phyloP scores from a whole-genome alignment of 2,797 vertebrate species.

The Acestrorhynchus altus region DNA sequence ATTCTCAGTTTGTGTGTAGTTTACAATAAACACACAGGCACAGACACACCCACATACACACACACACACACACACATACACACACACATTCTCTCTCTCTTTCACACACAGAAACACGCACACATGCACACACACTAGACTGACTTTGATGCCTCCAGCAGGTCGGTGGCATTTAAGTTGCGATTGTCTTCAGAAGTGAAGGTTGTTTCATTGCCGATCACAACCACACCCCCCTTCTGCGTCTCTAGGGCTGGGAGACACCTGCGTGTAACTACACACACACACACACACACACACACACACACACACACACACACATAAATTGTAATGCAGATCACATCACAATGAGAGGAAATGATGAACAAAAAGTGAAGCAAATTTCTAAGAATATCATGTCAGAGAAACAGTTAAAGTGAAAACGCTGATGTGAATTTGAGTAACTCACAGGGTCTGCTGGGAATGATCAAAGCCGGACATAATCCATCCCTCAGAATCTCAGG shows the following conservation, averaged over 20 bases:
- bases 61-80: not conserved
- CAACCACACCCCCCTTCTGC: slow-evolving; percentile 80
- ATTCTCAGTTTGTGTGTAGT: too few relatives aligned
- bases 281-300: not conserved
- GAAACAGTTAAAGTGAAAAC: too few relatives aligned
- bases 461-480: slow-evolving; percentile 86
- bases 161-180: slow-evolving; percentile 81
- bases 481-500: slow-evolving; percentile 77
- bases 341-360: too few relatives aligned
- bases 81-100: too few relatives aligned
- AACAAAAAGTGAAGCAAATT: too few relatives aligned
- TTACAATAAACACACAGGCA: too few relatives aligned
- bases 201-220: slow-evolving; percentile 86
- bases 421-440: not conserved
- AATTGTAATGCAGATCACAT: too few relatives aligned
- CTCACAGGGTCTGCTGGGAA: slow-evolving; percentile 89
- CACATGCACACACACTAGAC: slow-evolving; percentile 46
- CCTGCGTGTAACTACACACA: slow-evolving; percentile 82
- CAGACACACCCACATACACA: not conserved
- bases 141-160: slow-evolving; percentile 92
- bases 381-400: too few relatives aligned
- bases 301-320: slow-evolving; percentile 30
- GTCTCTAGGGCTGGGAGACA: slow-evolving; percentile 86
- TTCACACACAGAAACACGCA: not conserved
- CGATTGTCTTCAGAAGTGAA: slow-evolving; percentile 67